Conservation (phyloP, 2,888 invertebrate genomes). For the Dryadula phaetusa region DNA sequence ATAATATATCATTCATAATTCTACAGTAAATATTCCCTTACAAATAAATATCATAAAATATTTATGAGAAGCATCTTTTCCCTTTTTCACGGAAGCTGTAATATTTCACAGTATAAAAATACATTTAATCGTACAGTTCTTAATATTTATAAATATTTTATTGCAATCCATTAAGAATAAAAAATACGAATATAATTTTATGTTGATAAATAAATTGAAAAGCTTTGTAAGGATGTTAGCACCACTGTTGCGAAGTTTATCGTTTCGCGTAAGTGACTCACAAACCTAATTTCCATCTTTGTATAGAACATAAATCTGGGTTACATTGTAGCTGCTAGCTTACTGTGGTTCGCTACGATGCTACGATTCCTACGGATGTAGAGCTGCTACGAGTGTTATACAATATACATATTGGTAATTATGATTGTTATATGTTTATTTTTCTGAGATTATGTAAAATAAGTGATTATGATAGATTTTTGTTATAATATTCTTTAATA, state of each 20-base stretch:
- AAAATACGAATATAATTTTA: neutral
- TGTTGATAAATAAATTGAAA: neutral
- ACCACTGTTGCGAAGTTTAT: neutral
- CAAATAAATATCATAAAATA: no score
- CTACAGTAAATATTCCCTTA: no score
- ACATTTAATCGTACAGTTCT: no score
- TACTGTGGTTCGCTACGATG: constrained; percentile 7
- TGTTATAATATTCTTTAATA: no score
- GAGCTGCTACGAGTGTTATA: neutral
- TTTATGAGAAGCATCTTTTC: no score
- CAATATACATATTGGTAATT: neutral
- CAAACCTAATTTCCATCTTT: constrained; percentile 24
- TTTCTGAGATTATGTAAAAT: neutral
- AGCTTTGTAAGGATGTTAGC: neutral
- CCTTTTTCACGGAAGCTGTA: no score
- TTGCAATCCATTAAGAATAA: neutral
- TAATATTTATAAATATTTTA: no score
- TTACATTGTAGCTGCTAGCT: constrained; percentile 15
- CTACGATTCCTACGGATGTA: constrained; percentile 16
- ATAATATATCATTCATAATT: no score
- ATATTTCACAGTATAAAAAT: no score
- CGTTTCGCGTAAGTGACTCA: constrained; percentile 12
- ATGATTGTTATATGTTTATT: neutral
- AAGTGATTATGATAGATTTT: no score
- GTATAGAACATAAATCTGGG: constrained; percentile 16